Evolutionary conservation across 2,113 vertebrate species (phyloP).

Genomic region (Oceanodroma tethys): DNA sequence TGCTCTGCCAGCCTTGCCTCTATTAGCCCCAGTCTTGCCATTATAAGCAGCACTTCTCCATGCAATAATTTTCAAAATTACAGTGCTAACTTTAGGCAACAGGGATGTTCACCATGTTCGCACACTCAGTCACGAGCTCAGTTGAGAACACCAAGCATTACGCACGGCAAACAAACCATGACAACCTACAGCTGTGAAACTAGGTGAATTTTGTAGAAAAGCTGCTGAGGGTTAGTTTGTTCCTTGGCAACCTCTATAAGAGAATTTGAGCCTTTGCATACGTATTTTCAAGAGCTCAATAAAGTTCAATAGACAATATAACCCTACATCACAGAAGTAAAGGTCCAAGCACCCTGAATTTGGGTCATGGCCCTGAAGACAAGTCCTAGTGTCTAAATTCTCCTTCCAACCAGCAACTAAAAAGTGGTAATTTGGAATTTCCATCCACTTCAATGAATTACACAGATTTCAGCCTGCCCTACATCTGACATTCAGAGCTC

Average conservation of each 20-base stretch:
- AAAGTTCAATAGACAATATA: neutral
- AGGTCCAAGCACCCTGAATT: neutral
- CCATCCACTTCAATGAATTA: neutral
- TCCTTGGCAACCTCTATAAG: neutral
- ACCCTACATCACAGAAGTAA: neutral
- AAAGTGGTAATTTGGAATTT: neutral
- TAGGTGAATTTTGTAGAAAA: neutral
- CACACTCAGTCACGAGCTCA: accelerated
- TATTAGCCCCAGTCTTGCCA: neutral
- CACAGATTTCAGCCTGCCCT: neutral
- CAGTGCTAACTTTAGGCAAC: neutral
- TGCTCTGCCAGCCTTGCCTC: neutral
- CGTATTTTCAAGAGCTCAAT: neutral
- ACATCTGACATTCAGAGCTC: neutral
- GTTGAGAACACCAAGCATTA: neutral
- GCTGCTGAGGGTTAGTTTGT: neutral
- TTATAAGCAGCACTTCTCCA: neutral
- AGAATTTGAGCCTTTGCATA: neutral
- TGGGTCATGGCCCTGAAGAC: neutral
- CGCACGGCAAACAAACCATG: neutral
- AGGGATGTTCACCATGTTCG: neutral
- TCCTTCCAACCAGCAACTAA: neutral
- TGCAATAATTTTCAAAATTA: neutral
- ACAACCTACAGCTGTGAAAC: neutral
- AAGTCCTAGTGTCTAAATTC: neutral